Base-by-base conservation (phyloP, 2,797 vertebrate genomes). In the Erpetoichthys calabaricus region DNA sequence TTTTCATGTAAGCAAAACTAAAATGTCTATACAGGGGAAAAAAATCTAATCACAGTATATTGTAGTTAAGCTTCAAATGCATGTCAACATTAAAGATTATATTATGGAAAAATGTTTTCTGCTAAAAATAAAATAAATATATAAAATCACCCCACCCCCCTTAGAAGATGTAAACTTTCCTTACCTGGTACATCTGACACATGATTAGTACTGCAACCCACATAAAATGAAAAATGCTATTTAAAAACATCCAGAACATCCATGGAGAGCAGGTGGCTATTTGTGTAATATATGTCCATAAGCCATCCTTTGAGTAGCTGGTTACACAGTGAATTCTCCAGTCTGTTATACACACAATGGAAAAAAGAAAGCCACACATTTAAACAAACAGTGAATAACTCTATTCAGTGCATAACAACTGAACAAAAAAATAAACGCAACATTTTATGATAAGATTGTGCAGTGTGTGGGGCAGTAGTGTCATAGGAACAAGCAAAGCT, bases 161-260 rank as follows among this genome's bases (percentile, higher is more conserved):
- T 51, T 51, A 51, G 8, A 47, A 49, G 8, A 43, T 47, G 57
- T 55, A 53, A 10, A 42, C 10, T 10, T 41, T 25, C 42, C 61
- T 65, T 75, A 92, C 96, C 94, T 99, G 96, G 75, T 99, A 98
- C 79, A 99, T 91, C 74, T 99, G 96, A 85, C 94, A 99, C 94
- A 99, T 94, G 76, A 99, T 94, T 67, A 99, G 85, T 60, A 99
- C 92, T 3, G 90, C 93, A 65, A 99, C 96, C 96, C 96, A 99
- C 91, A 97, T 91, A 72, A 99, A 94, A 77, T 99, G 96, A 79
- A 99, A 99, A 61, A 97, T 59, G 64, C 96, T 99, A 80, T 99
- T 99, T 57, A 99, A 77, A 73, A 99, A 99, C 96, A 99, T 99
- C 96, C 96, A 99, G 71, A 99, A 98, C 88, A 99, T 94, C 96